Base-by-base conservation (phyloP, 2,797 vertebrate species). In the Masticophis lateralis region DNA sequence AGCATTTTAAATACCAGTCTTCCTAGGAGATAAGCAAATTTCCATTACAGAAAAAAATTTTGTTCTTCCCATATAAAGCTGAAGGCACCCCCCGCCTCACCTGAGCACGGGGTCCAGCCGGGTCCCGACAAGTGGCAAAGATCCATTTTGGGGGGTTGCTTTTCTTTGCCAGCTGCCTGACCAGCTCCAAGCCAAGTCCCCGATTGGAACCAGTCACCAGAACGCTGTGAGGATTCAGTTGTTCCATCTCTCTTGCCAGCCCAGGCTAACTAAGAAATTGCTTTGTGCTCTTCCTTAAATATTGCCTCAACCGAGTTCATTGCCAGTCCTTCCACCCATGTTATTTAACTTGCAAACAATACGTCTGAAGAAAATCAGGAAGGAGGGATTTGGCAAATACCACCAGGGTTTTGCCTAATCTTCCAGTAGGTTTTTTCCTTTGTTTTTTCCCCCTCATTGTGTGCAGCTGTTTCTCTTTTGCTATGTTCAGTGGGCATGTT, bases 131-230 rank as follows among this genome's bases (percentile, higher is more conserved):
- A 14, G 95, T 47, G 20, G 74, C 74, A 25, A 83, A 43, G 37
- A 47, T 43, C 74, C 74, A 47, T 55, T 66, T 91, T n/a, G 95
- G 47, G 18, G 93, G 88, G 8, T 18, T 22, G 1, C 37, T 10
- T 9, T n/a, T 92, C 69, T 94, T 94, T 18, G 94, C 28, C 60
- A 97, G 95, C 92, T 96, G 96, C 60, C 93, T 96, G 3, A 97
- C 95, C 91, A 98, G 96, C 94, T 97, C 97, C 94, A 97, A 94
- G 20, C 97, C 97, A 32, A 97, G 92, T 53, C 97, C 97, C 27
- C 96, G 90, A 94, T 97, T 98, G 47, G 96, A 96, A 13, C 97
- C 97, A 0, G 97, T 97, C 88, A 98, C 95, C 9, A 98, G 94
- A 32, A 96, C 92, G 16, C 89, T 89, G 1, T n/a, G 12, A 0